Base-by-base conservation (phyloP, 2,113 vertebrate species). In the Todiramphus chloris region DNA sequence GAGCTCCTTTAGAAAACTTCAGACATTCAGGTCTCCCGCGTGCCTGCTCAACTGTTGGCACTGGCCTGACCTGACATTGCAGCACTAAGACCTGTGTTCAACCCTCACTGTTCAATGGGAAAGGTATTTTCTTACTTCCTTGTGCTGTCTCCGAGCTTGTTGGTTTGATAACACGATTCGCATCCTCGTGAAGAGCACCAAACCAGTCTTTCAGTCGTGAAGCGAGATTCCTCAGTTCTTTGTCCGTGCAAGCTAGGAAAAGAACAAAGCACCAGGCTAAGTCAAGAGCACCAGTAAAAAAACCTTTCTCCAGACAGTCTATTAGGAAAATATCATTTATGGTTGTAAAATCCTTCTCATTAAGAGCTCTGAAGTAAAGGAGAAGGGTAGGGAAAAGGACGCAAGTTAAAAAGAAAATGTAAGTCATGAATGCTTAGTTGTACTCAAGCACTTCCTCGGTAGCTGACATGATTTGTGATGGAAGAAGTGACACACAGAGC, bases 201-300 rank as follows among this genome's bases (percentile, higher is more conserved):
- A 99, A 99, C 99, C 99, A 99, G 93, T 99, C 99, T 82, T 99
- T 99, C 70, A 99, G 98, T 81, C 99, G 98, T 6, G 99, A 99
- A 25, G 99, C 99, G 18, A 99, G 97, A 77, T 87, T 99, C 97
- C 98, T 98, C 95, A 99, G 90, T 30, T 99, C 99, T 83, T 98
- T 98, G 97, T 99, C 99, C 10, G 98, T 98, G 97, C 99, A 99
- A 67, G 97, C 99, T 99, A 28, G 44, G 84, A 80, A 94, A 41
- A 98, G 83, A 98, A 96, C 92, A 86, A 86, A 92, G 89, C 92
- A 97, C 39, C 90, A 53, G 23, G 6, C 58, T 97, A 76, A 96
- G 85, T 64, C 48, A 89, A 78, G 27, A 87, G 25, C 82, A 76
- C 18, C 43, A 76, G 33, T 7, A 4, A 67, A 43, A 41, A 41